Base-by-base conservation (phyloP, 2,888 invertebrate genomes). In the Timema cristinae region DNA sequence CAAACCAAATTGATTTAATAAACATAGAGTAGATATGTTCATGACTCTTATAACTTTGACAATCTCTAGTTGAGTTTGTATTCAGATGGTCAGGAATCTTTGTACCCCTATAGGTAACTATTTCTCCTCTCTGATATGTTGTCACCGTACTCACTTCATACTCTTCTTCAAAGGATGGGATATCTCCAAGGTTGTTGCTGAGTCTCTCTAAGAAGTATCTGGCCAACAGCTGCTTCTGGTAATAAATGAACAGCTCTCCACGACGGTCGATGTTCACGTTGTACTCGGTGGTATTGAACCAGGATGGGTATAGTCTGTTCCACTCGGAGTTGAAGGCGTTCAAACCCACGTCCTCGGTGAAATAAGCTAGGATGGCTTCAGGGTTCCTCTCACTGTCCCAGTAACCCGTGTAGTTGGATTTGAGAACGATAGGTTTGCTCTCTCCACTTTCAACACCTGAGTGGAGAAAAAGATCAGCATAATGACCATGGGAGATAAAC, bases 201-300 rank as follows among this genome's bases (percentile, higher is more conserved):
- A 92, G 82, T 80, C 92, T 89, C 80, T 92, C 92, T 83, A 91
- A 84, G 79, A 92, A 86, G 84, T 90, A 91, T 78, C 90, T 89
- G 73, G 89, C 87, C 77, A 90, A 79, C 13, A 91, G 78, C 80
- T 91, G 90, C 78, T 90, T 88, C 79, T 90, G 88, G 79, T 85
- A 84, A 83, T 85, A 88, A 80, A 87, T 87, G 75, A 78, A 79
- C n/a, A 79, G 75, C 73, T 79, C 79, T 50, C 79, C 79, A 69
- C 79, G 78, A 76, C 78, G 71, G 75, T 87, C 85, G 77, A 86
- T 87, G 16, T 82, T 76, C 67, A 83, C 67, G 50, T 77, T 78
- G 50, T 77, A 77, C 80, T 75, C 76, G 48, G 86, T 82, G 70
- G 86, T 85, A 67, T 84, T 83, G 79, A 89, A 82, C 87, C 89